Percentiles rank a stretch among this genome's conserved stretches.
These are phyloP conservation scores for Sebastes diploproa DNA, from an alignment of 2,797 vertebrate species.

Conservation along the genomic window DNA sequence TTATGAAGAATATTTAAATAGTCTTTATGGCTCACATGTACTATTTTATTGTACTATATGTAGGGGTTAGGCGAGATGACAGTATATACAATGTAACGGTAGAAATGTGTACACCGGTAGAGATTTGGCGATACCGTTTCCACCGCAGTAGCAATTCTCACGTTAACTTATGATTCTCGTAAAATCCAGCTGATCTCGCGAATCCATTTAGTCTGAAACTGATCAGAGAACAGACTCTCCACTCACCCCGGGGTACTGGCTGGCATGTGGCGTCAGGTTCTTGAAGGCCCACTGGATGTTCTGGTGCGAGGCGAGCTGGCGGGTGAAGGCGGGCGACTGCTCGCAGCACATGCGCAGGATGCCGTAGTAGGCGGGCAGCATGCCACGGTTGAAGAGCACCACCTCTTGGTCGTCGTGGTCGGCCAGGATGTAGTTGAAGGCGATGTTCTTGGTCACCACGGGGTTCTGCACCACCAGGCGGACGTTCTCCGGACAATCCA, in stretches of 20 bases:
- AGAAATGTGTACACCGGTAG: too few relatives aligned
- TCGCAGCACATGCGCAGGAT: constrained; percentile 98
- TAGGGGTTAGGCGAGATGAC: too few relatives aligned
- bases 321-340: constrained; percentile 95
- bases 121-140: too few relatives aligned
- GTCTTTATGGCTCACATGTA: not conserved
- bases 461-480: constrained; percentile 98
- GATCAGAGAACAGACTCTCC: not conserved
- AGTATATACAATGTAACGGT: too few relatives aligned
- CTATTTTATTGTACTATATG: not conserved
- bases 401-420: constrained; percentile 99
- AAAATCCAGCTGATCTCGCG: too few relatives aligned
- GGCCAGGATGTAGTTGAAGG: constrained; percentile 99
- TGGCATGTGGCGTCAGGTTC: constrained; percentile 98
- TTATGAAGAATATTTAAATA: not conserved
- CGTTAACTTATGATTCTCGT: too few relatives aligned
- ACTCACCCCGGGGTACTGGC: constrained; percentile 98
- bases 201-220: not conserved
- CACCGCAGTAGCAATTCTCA: too few relatives aligned
- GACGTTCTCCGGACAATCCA: constrained; percentile 97
- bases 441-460: constrained; percentile 98
- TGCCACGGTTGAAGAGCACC: constrained; percentile 98
- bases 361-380: constrained; percentile 98
- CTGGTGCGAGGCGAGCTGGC: constrained; percentile 97
- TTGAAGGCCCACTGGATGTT: constrained; percentile 99